Conservation (phyloP, 2,797 vertebrate genomes). For the Lutjanus argentimaculatus region DNA sequence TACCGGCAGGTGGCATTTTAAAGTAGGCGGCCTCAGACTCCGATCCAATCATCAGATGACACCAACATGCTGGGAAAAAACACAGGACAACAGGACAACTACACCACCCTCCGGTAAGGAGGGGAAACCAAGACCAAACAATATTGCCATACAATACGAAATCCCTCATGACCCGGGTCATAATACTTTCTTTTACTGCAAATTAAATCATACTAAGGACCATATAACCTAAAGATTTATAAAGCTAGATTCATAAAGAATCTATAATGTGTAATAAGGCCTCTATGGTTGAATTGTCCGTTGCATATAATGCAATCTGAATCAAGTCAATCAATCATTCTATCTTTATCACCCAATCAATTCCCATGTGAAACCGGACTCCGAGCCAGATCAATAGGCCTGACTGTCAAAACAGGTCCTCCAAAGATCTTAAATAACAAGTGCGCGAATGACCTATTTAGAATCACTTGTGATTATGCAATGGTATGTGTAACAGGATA, state of each 20-base stretch:
- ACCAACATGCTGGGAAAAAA: too few relatives aligned
- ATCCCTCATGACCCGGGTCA: too few relatives aligned
- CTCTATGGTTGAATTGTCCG: not conserved
- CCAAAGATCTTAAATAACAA: conserved; percentile 79
- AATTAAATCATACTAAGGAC: not conserved
- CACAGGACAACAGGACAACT: too few relatives aligned
- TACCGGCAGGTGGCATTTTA: too few relatives aligned
- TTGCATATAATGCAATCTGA: conserved; percentile 18
- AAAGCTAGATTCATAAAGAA: not conserved
- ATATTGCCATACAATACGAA: too few relatives aligned
- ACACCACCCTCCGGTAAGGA: too few relatives aligned
- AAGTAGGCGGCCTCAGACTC: too few relatives aligned
- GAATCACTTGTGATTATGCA: conserved; percentile 78
- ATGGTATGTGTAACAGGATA: conserved; percentile 77
- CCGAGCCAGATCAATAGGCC: conserved; percentile 58
- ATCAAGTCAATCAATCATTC: conserved; percentile 53
- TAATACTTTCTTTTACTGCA: not conserved
- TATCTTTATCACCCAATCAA: conserved; percentile 68
- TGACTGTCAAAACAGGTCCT: conserved; percentile 73
- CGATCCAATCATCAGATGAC: too few relatives aligned
- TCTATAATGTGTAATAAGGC: not conserved
- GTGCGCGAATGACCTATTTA: conserved; percentile 75
- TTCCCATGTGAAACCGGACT: conserved; percentile 70
- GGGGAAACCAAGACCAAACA: too few relatives aligned
- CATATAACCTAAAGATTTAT: not conserved